These are phyloP conservation scores for Timandra comae DNA, from an alignment of 2,888 invertebrate species.

Conservation along the genomic window DNA sequence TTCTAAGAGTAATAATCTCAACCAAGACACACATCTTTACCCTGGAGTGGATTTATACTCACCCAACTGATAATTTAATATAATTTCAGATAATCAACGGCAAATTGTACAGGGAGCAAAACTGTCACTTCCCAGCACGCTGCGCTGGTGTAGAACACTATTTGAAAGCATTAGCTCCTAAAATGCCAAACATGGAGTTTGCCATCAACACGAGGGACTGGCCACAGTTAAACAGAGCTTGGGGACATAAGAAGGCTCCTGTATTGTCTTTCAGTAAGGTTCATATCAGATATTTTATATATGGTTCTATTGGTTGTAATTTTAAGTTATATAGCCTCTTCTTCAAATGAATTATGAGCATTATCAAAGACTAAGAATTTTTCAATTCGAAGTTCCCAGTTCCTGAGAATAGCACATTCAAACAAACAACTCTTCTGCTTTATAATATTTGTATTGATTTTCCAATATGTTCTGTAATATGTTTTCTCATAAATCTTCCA, in stretches of 20 bases:
- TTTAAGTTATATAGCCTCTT: too few species aligned
- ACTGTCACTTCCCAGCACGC: conserved; percentile 94
- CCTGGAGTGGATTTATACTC: too few species aligned
- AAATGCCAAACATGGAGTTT: conserved; percentile 89
- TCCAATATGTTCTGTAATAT: neutral
- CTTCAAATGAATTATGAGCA: too few species aligned
- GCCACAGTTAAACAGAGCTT: conserved; percentile 86
- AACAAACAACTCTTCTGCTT: neutral
- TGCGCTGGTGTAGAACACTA: conserved; percentile 96
- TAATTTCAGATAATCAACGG: conserved; percentile 92
- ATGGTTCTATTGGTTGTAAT: too few species aligned
- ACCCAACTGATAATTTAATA: too few species aligned
- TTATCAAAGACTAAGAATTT: too few species aligned
- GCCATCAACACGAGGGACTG: conserved; percentile 94
- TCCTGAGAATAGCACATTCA: too few species aligned
- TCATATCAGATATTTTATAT: too few species aligned
- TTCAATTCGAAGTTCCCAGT: too few species aligned
- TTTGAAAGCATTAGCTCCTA: conserved; percentile 80
- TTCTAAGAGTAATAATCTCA: too few species aligned
- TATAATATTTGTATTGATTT: neutral
- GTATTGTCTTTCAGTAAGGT: conserved; percentile 98
- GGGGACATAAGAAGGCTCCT: conserved; percentile 80
- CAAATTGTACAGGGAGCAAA: conserved; percentile 86
- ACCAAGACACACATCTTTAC: too few species aligned
- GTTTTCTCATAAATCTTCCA: conserved; percentile 26